Base-by-base conservation (phyloP, 2,888 invertebrate species). In the Meandrusa payeni region DNA sequence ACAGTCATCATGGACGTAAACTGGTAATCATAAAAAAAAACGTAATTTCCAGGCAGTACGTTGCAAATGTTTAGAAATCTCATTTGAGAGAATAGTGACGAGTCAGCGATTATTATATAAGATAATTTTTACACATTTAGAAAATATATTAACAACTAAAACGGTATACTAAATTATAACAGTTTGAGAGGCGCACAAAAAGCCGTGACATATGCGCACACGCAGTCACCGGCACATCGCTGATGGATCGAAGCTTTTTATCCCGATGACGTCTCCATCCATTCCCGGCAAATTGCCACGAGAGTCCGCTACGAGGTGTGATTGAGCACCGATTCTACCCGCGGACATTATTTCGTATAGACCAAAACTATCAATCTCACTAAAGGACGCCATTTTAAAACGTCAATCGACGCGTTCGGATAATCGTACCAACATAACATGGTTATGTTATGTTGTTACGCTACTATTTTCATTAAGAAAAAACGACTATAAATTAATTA, bases 201-300 rank as follows among this genome's bases (percentile, higher is more conserved):
- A 50, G 46, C 48, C 44, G 61, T 59, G 64, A 68, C 63, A 69
- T 61, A 64, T 74, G 79, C 77, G 69, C 59, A 70, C 74, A 76
- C 73, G 69, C 62, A 61, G 59, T 59, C 46, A 59, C 48, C 20
- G 26, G 20, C 24, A 19, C 42, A 22, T 27, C 22, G 48, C 65
- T 85, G 85, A 87, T 82, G 75, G 79, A 87, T 87, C 76, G 79
- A 66, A 69, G 77, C 79, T 86, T 86, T 86, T 86, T 86, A 82
- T 85, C 66, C 68, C 67, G 72, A 53, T 81, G 87, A 87, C 87
- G 61, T 80, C 81, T 86, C 77, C 76, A 87, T 87, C 76, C 72
- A 82, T 83, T 76, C 67, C 63, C 61, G 61, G 80, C 82, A 83
- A 85, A 85, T 86, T 87, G 81, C 77, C 75, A 68, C 69, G 10